Evolutionary conservation across 2,113 vertebrate species (phyloP).

Genomic region (Macaca fascicularis): T2T-MFA8v1.1 NC_088381.1:165417001-165417500

Average conservation of each 20-base stretch:
- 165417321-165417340: rapidly evolving
- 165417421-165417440: background rate
- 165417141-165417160: background rate
- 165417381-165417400: background rate
- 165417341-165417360: background rate
- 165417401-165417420: background rate
- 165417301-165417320: too few species aligned
- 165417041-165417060: background rate
- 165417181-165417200: rapidly evolving
- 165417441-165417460: background rate
- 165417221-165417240: background rate
- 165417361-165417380: background rate
- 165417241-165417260: rapidly evolving
- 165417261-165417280: rapidly evolving
- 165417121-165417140: background rate
- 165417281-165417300: rapidly evolving
- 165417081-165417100: background rate
- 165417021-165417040: background rate
- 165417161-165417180: background rate
- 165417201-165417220: rapidly evolving
- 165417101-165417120: background rate
- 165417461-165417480: background rate
- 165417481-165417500: background rate
- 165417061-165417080: background rate
- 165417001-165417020: background rate